Base-by-base conservation (phyloP, 1,140 invertebrate genomes). In the Bombus pascuorum region DNA sequence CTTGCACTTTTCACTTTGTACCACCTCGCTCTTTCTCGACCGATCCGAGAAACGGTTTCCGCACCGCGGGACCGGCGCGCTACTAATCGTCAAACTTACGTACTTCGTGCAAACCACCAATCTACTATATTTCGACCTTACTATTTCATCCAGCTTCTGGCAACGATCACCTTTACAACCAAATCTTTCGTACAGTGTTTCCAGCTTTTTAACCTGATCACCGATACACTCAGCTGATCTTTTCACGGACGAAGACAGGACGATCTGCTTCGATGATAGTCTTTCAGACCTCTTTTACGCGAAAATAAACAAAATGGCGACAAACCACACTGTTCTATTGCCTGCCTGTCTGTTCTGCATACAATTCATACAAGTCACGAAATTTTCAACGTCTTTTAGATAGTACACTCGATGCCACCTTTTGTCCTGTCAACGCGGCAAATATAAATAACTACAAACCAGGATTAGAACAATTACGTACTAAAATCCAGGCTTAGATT, bases 301-400 rank as follows among this genome's bases (percentile, higher is more conserved):
- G 92, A 93, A 93, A 94, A 94, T 93, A 93, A 94, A 94, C 93
- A 93, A 94, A 94, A 94, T 94, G 93, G 93, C 93, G 91, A 90
- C 91, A 65, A 79, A 80, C 83, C 88, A 81, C 89, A 76, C 91
- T 81, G 85, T 78, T 91, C 78, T 86, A 73, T 85, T 81, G 86
- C 77, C 71, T 80, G 47, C 47, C 39, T 75, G 65, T 85, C 76
- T 72, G 76, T 73, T 57, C 70, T 86, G 53, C 83, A 79, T 81
- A 47, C 71, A 62, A 74, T 83, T 44, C 42, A 39, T 76, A 68
- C 28, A 13, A 42, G 25, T n/a, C 75, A 44, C 25, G 32, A 18
- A 75, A 53, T 81, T 68, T 39, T 83, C 75, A 28, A n/a, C 2
- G n/a, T 42, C 68, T 37, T n/a, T 37, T 57, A 88, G 87, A 88